These are phyloP conservation scores for Myioborus melanocephalus DNA, from an alignment of 2,797 vertebrate species.

Conservation along the genomic window DNA sequence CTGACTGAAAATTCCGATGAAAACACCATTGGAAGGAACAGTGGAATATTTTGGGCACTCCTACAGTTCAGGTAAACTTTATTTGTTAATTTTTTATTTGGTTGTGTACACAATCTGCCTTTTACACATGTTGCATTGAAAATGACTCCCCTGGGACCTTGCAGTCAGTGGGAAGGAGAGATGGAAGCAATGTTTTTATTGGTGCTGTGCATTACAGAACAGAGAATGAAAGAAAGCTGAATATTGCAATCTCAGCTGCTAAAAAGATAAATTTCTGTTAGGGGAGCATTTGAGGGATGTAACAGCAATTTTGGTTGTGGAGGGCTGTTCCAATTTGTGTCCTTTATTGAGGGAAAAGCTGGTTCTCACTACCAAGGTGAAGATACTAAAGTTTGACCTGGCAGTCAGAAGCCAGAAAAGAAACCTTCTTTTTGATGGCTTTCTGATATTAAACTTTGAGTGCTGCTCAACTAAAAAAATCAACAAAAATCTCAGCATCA, in stretches of 20 bases:
- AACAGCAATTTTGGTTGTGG: neutral
- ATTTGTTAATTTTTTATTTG: neutral
- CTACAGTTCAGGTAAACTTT: slow-evolving; percentile 88
- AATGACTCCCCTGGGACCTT: neutral
- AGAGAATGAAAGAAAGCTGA: neutral
- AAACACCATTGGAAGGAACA: slow-evolving; percentile 91
- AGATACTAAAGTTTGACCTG: neutral
- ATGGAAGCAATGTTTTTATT: neutral
- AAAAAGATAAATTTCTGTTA: neutral
- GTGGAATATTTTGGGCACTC: slow-evolving; percentile 96
- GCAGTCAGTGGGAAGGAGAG: neutral
- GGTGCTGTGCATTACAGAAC: neutral
- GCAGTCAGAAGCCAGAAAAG: neutral
- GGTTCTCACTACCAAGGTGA: neutral
- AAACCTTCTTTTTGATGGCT: neutral
- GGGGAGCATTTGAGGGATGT: neutral
- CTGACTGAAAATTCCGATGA: slow-evolving; percentile 92
- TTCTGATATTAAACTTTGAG: neutral
- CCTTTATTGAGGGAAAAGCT: neutral
- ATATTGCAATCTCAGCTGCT: neutral
- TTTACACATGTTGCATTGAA: neutral
- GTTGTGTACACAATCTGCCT: neutral
- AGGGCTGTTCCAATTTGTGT: neutral
- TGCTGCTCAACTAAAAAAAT: neutral
- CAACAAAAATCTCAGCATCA: neutral